Percentiles rank a stretch among this genome's conserved stretches.
These are phyloP conservation scores for Sprattus sprattus DNA, from an alignment of 2,113 vertebrate species.

Conservation along the genomic window DNA sequence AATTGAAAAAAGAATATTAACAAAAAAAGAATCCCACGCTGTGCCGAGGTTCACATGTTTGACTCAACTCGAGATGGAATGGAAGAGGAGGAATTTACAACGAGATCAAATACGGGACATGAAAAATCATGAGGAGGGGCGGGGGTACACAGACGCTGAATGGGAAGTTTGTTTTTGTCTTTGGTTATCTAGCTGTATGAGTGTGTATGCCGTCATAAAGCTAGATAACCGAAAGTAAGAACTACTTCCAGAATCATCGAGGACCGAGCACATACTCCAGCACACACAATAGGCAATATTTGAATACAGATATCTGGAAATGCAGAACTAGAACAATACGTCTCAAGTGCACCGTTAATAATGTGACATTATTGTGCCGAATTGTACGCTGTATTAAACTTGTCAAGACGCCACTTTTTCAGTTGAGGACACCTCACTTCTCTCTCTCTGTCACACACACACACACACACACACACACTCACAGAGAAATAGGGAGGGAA, in stretches of 20 bases:
- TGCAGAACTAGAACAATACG: neutral
- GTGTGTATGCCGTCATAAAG: constrained; percentile 98
- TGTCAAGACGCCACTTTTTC: neutral
- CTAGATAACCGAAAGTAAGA: constrained; percentile 99
- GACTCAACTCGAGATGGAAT: constrained; percentile 20
- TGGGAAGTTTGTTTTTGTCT: constrained; percentile 65
- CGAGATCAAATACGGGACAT: constrained; percentile 22
- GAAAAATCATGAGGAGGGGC: neutral
- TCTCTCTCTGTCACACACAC: neutral
- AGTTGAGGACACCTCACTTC: neutral
- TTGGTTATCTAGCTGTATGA: constrained; percentile 87
- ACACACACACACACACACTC: neutral
- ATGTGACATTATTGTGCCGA: neutral
- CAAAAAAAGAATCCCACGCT: neutral
- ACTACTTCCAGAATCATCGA: constrained; percentile 93
- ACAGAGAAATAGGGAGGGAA: too few species aligned
- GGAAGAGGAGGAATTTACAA: neutral
- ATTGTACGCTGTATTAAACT: neutral
- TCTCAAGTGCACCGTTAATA: neutral
- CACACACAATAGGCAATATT: neutral
- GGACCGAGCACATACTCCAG: constrained; percentile 54
- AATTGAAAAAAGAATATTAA: neutral
- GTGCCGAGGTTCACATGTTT: constrained; percentile 30
- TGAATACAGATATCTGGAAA: neutral
- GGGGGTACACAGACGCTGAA: neutral